A percentile compares a stretch with the other conserved stretches of the same genome.
These are phyloP conservation scores for Megaceryle torquata DNA, from an alignment of 2,113 vertebrate species.

Conservation along the genomic window DNA sequence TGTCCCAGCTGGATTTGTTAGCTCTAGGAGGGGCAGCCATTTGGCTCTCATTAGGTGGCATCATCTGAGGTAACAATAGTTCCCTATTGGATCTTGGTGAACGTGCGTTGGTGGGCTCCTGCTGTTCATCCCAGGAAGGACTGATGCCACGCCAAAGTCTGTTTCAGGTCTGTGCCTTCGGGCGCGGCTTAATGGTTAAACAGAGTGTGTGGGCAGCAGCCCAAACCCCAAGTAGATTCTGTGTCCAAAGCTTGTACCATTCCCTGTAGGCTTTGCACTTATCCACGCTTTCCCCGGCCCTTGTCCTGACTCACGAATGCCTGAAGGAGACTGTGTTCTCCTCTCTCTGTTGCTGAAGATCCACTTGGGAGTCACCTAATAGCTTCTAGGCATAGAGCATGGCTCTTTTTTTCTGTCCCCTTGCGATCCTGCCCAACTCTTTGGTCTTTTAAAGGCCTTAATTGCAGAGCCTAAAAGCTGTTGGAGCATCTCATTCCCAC, in stretches of 20 bases:
- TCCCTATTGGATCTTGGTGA: background rate
- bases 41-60: background rate
- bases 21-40: background rate
- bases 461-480: background rate
- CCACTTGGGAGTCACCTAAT: background rate
- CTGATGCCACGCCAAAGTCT: background rate
- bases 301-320: background rate
- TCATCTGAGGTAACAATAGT: background rate
- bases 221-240: background rate
- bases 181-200: background rate
- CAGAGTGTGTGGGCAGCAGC: background rate
- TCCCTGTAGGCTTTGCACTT: background rate
- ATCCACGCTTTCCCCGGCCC: background rate
- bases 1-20: conserved; percentile 21
- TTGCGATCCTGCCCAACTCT: background rate
- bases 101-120: background rate
- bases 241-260: background rate
- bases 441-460: background rate
- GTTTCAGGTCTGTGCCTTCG: background rate
- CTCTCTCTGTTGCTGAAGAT: background rate
- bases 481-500: background rate
- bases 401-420: background rate
- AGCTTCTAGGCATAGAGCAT: rapidly evolving
- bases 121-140: background rate
- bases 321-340: background rate